phyloP scores from a whole-genome alignment of 2,888 invertebrate species.

The Phanerotoma sp. region DNA sequence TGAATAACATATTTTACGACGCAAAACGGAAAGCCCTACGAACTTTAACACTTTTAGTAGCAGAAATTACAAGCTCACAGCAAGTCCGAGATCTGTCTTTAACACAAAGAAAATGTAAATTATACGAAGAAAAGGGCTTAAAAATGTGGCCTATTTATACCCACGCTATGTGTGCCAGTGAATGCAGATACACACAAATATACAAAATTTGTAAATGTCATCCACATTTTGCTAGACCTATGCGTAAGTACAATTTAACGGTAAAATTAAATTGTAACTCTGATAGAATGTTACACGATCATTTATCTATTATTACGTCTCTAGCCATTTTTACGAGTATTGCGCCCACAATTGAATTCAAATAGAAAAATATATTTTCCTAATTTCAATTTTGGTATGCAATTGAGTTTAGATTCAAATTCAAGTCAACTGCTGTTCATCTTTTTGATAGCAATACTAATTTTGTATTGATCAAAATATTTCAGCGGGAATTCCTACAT shows the following conservation, averaged over 20 bases:
- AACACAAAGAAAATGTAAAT: slow-evolving; percentile 69
- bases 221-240: slow-evolving; percentile 72
- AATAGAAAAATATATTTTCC: too few species aligned
- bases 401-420: too few species aligned
- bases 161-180: slow-evolving; percentile 69
- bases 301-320: slow-evolving; percentile 3
- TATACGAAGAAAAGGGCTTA: slow-evolving; percentile 67
- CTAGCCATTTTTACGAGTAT: too few species aligned
- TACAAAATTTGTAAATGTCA: slow-evolving; percentile 68
- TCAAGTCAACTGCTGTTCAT: too few species aligned
- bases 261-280: background rate
- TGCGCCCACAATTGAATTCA: too few species aligned
- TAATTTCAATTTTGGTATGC: too few species aligned
- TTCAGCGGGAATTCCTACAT: slow-evolving; percentile 36
- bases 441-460: too few species aligned
- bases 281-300: background rate
- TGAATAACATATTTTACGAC: background rate
- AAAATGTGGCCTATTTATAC: slow-evolving; percentile 70
- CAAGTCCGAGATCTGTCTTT: slow-evolving; percentile 30
- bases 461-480: too few species aligned
- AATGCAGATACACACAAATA: slow-evolving; percentile 68
- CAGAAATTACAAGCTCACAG: slow-evolving; percentile 21
- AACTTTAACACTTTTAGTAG: slow-evolving; percentile 9
- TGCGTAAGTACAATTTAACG: slow-evolving; percentile 58
- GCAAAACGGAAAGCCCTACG: background rate